Base-by-base conservation (phyloP, 2,113 vertebrate species). In the Megaceryle maxima region DNA sequence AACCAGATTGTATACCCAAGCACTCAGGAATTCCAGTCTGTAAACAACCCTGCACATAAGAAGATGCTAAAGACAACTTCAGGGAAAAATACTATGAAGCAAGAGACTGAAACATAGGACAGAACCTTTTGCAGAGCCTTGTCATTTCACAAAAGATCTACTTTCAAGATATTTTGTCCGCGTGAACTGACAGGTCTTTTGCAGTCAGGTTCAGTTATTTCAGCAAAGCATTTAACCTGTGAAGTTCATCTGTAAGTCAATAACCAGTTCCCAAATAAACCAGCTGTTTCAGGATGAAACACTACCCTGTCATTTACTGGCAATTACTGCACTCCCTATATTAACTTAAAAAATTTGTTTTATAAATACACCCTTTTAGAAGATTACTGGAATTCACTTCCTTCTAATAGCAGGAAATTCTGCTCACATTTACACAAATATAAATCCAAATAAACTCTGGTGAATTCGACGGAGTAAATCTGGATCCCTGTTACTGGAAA, bases 271-370 rank as follows among this genome's bases (percentile, higher is more conserved):
- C 87, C 78, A 78, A 75, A 55, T 6, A 90, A 63, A 66, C 22
- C n/a, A 66, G 39, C 26, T 84, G 73, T 87, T 93, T 87, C 94
- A 90, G 57, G 79, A 87, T 93, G 79, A 95, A 83, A 66, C 78
- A 26, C 21, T 8, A 21, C 13, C 37, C 51, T 26, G 1, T 6
- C 53, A 43, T 33, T 83, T 89, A 92, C 81, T 73, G 66, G 64
- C 89, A 81, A 50, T 37, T 43, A 60, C 70, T 28, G 33, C 37
- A 67, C 53, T 56, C 46, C 24, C 35, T 77, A 5, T 19, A 50
- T 21, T 57, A 67, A 33, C 20, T 22, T 37, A 5, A 28, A 53
- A 53, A 53, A 53, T 16, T 29, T 14, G 20, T 24, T 43, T 37
- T 35, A 48, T 72, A 94, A 81, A 85, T 41, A 39, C 22, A 67